Base-by-base conservation (phyloP, 2,888 invertebrate genomes). In the Papilio protenor region DNA sequence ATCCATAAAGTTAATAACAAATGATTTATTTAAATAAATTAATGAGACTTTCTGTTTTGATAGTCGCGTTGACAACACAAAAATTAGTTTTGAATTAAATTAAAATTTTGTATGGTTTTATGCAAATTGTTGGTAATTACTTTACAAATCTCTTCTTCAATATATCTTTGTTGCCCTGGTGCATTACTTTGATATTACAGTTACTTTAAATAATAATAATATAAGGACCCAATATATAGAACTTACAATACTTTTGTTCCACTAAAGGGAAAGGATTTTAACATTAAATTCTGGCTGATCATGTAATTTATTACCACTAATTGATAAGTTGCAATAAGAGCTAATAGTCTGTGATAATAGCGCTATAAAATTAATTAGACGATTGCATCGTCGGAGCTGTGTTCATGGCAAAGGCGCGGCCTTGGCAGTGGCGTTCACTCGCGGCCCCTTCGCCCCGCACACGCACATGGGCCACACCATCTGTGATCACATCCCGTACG, bases 381-480 rank as follows among this genome's bases (percentile, higher is more conserved):
- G 82, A 84, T 85, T 87, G 89, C 87, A 88, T 82, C 82, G 82
- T 80, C 77, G 80, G 83, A 86, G 85, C 86, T 83, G 84, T 83
- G 84, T 86, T 85, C 84, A 85, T 86, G 84, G 85, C 86, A 84
- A 88, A 89, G 86, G 84, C 88, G 69, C 85, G 94, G 90, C 94
- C 94, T 94, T 94, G 94, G 87, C 89, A 87, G 87, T 90, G 93
- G 90, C 94, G 91, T 93, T 94, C 93, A 94, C 93, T 93, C 87
- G 86, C 79, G 82, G 82, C 90, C 91, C 90, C 88, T 90, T 83
- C 87, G 86, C 86, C 87, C 75, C 75, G 76, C 57, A 66, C 57
- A 14, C 21, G 10, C 71, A 78, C 78, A 76, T 74, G 49, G 49
- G 21, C 49, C 52, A 59, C 70, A 72, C 75, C 77, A 79, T 77